Evolutionary conservation across 1,140 invertebrate genomes (phyloP), one percentile per base, ranked within the genome.

Genomic region (Samia ricini): DNA sequence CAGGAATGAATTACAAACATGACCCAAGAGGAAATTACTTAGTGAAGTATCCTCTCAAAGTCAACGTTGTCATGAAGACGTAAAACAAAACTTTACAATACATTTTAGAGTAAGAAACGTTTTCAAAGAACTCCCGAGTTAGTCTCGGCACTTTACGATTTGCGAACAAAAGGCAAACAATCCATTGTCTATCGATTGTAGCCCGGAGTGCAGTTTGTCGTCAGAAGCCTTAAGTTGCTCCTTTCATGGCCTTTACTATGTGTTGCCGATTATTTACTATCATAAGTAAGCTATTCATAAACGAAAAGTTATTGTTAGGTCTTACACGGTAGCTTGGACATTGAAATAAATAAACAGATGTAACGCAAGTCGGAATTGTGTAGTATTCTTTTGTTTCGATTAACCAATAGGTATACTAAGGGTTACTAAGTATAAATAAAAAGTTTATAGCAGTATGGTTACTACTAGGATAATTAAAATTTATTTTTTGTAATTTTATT

Each of bases 151-250:
- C 79, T 85, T 80, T 80, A 78, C 77, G 70, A 77, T 79, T 75
- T 77, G 62, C 69, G 72, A 79, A 81, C 77, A 84, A 83, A 84
- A 81, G 77, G 63, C 76, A 81, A 85, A 83, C 80, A 84, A 78
- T 83, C 79, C 73, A 81, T 82, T 85, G 83, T 83, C 81, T 85
- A 85, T 86, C 74, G 83, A 81, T 80, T 83, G 73, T 77, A 78
- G 79, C 77, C 72, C 54, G 59, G 69, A 78, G 81, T 84, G 81
- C 74, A 81, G 78, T 83, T 82, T 83, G 77, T 81, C 75, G 76
- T 82, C 81, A 84, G 82, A 84, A 75, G 66, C 69, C 68, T 71
- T 75, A 77, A 74, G 69, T 72, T 76, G 50, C 72, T 68, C 70
- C 71, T 74, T 79, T 71, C 60, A 57, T 24, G 54, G 60, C 33